Evolutionary conservation across 2,113 vertebrate genomes (phyloP), one percentile per base, ranked within the genome.

Genomic region (Ammodytes dubius): DNA sequence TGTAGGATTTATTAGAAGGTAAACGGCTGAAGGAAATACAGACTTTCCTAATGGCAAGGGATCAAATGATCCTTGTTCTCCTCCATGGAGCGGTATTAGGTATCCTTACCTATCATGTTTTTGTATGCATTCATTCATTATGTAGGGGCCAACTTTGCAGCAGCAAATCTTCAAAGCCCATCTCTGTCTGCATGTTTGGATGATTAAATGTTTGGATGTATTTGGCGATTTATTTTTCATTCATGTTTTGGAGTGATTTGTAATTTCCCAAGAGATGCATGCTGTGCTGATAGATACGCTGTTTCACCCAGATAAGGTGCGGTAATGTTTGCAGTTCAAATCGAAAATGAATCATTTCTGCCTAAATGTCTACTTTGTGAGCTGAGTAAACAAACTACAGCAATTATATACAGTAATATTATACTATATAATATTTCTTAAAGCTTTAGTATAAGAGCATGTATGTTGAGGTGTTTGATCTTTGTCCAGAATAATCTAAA

Each of bases 261-360:
- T 73, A 80, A 90, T 89, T 81, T 91, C 87, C 82, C 79, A 57
- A 71, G 81, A 81, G 88, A 83, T 67, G 12, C 50, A 80, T 59
- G 66, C 43, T 81, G 64, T 45, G 69, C 56, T 61, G 70, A 77
- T 72, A 63, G 68, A 70, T 47, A 40, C 4, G 12, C 14, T 75
- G 58, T 76, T 83, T 56, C 43, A 45, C 42, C 71, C 19, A 43
- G 69, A 77, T 76, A 77, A 77, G 53, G 40, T 71, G 39, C 39
- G 60, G 47, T 78, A 56, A 72, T 75, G 58, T 84, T 81, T 64
- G 54, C 35, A 73, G 72, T 87, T 83, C 15, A 58, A 77, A 65
- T 81, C 43, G 65, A 50, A 81, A 82, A 84, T 79, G n/a, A 84
- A 84, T 70, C 56, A 19, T 65, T 66, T 40, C 57, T 53, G 64